Evolutionary conservation across 2,113 vertebrate species (phyloP).

Genomic region (Macaca fascicularis): DNA sequence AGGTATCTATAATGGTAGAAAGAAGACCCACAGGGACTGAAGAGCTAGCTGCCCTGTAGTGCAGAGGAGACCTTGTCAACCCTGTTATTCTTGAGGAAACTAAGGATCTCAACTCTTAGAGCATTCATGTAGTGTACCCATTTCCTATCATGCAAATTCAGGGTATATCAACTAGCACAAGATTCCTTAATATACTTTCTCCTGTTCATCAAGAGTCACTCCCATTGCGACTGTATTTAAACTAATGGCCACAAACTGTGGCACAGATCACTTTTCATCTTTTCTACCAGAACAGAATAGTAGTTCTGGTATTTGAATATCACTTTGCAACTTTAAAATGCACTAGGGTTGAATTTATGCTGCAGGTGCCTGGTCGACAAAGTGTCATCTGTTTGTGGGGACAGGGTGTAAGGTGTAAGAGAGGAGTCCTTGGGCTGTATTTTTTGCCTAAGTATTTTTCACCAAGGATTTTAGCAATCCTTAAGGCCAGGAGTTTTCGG

Average conservation of each 20-base stretch:
- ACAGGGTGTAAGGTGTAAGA: neutral
- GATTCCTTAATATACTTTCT: neutral
- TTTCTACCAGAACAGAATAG: neutral
- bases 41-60: neutral
- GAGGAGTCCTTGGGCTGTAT: neutral
- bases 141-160: neutral
- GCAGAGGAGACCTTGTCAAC: neutral
- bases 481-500: neutral
- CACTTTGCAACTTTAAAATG: neutral
- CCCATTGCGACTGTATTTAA: neutral
- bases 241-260: neutral
- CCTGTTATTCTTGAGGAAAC: neutral
- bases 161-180: neutral
- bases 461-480: neutral
- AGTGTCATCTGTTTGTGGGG: neutral
- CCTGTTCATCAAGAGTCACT: neutral
- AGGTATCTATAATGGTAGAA: neutral
- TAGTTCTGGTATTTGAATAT: neutral
- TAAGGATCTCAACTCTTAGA: neutral
- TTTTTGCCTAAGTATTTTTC: neutral
- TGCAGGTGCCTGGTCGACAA: too few relatives aligned
- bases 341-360: neutral
- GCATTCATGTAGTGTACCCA: neutral
- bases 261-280: neutral
- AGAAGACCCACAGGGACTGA: neutral